Evolutionary conservation across 2,797 vertebrate genomes (phyloP).

Genomic region (Xenops minutus): DNA sequence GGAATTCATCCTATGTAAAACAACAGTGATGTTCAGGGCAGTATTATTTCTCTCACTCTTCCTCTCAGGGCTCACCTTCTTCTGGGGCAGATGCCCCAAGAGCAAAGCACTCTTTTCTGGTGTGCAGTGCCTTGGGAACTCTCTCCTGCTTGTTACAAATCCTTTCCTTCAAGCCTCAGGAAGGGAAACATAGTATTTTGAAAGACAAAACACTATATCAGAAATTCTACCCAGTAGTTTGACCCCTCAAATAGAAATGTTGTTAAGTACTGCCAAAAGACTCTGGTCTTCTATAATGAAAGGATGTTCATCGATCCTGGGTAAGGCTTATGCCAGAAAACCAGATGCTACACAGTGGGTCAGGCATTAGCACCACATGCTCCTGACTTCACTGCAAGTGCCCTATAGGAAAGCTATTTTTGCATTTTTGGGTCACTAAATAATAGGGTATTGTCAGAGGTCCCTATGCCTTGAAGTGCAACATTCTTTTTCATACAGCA

Average conservation of each 20-base stretch:
- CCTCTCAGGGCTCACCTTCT: neutral
- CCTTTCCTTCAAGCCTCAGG: neutral
- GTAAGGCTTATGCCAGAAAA: neutral
- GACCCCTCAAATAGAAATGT: slow-evolving; percentile 21
- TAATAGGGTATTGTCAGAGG: neutral
- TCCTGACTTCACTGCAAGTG: neutral
- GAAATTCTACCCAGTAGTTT: slow-evolving; percentile 6
- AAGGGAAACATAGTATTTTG: slow-evolving; percentile 10
- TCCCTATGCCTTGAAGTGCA: neutral
- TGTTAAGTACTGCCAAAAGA: slow-evolving; percentile 12
- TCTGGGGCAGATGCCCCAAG: neutral
- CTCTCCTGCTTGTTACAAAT: neutral
- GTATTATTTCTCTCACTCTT: neutral
- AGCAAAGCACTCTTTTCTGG: neutral
- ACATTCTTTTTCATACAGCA: neutral
- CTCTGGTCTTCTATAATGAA: slow-evolving; percentile 13
- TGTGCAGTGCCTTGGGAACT: neutral
- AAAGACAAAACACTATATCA: neutral
- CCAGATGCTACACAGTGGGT: neutral
- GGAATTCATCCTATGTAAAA: neutral
- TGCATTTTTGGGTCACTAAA: neutral
- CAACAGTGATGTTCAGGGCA: neutral
- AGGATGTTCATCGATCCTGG: neutral
- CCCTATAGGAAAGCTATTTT: neutral
- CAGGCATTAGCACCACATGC: neutral